A percentile compares a stretch with the other conserved stretches of the same genome.
These are phyloP conservation scores for Nixonia krombeini DNA, from an alignment of 1,140 invertebrate species.

Conservation along the genomic window DNA sequence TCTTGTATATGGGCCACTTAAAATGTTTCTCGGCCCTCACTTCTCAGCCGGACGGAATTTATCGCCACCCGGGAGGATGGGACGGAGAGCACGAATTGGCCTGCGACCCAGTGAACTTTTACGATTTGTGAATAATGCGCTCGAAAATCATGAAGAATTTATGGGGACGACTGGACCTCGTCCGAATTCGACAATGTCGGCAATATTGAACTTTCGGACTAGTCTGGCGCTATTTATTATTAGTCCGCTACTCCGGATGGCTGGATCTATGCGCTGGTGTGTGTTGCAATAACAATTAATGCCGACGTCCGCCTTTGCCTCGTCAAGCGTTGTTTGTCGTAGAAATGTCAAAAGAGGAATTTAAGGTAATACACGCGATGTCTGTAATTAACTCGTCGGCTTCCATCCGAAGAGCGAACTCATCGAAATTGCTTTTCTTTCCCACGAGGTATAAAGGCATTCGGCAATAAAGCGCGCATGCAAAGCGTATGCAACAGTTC, in stretches of 20 bases:
- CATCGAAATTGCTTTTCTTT: no score
- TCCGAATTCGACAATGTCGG: slow-evolving; percentile 18
- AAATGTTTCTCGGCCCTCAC: slow-evolving; percentile 26
- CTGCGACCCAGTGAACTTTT: slow-evolving; percentile 35
- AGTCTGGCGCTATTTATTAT: slow-evolving; percentile 18
- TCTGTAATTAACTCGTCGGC: no score
- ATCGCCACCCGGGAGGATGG: slow-evolving; percentile 17
- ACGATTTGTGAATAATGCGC: slow-evolving; percentile 33
- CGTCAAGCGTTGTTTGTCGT: no score
- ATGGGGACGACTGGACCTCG: slow-evolving; percentile 10
- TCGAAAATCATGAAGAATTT: slow-evolving; percentile 30
- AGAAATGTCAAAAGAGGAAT: no score
- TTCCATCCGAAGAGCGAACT: no score
- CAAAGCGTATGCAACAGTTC: no score
- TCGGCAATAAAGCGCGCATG: no score
- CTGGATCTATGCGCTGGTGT: slow-evolving; percentile 24
- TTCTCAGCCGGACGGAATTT: slow-evolving; percentile 25
- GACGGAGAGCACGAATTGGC: slow-evolving; percentile 12
- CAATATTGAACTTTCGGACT: slow-evolving; percentile 1
- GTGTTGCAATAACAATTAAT: no score
- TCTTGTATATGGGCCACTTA: slow-evolving; percentile 34
- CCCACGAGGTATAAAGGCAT: no score
- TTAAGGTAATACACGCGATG: no score
- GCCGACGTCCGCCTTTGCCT: no score
- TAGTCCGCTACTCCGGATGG: not conserved